These are phyloP conservation scores for Synergus japonicus DNA, from an alignment of 2,888 invertebrate genomes.

Conservation along the genomic window DNA sequence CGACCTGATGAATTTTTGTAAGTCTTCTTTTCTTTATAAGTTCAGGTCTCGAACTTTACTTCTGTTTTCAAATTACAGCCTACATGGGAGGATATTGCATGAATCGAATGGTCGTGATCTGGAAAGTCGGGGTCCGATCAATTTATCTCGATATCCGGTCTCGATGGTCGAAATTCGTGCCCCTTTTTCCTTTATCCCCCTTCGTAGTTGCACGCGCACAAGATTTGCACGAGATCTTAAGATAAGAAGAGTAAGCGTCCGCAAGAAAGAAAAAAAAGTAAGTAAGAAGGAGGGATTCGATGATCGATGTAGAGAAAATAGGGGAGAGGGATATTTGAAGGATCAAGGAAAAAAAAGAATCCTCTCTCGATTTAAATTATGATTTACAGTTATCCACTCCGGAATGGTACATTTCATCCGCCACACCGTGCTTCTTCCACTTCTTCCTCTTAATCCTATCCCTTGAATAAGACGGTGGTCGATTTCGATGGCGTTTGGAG, in stretches of 20 bases:
- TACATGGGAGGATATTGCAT: not conserved
- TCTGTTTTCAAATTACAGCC: not conserved
- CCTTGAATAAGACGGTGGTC: slow-evolving; percentile 32
- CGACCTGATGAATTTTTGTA: not conserved
- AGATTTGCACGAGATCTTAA: not conserved
- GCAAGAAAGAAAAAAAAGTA: not conserved
- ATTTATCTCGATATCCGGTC: slow-evolving; percentile 4
- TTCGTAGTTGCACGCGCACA: not conserved
- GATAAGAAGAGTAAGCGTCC: not conserved
- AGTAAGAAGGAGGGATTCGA: not conserved
- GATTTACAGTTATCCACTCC: not conserved
- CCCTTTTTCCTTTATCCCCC: not conserved
- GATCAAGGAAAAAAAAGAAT: not conserved
- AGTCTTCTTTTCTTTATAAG: not conserved
- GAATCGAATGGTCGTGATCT: not conserved
- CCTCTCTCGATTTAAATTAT: not conserved
- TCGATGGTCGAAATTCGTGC: slow-evolving; percentile 7
- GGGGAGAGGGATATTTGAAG: not conserved
- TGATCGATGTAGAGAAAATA: not conserved
- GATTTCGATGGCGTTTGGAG: slow-evolving; percentile 33
- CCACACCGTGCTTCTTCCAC: not conserved
- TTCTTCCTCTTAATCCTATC: slow-evolving; percentile 21
- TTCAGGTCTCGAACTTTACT: not conserved
- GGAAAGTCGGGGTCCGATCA: slow-evolving; percentile 1
- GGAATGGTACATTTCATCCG: not conserved